A percentile compares a stretch with the other conserved stretches of the same genome.
These are phyloP conservation scores for Salvelinus namaycush DNA, from an alignment of 2,113 vertebrate species.

Conservation along the genomic window DNA sequence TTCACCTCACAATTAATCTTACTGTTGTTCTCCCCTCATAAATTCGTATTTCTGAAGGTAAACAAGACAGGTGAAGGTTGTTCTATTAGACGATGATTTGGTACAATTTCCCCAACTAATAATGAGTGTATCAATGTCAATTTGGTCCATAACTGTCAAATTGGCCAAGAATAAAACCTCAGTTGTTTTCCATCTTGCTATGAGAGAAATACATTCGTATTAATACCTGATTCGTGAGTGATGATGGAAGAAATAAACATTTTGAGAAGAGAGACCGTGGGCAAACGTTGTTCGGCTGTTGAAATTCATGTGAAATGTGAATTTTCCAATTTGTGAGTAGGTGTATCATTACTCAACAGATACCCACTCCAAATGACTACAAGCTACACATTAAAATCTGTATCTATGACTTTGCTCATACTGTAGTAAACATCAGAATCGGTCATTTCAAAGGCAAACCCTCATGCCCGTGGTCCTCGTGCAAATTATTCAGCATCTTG, in stretches of 20 bases:
- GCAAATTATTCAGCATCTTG: constrained; percentile 29
- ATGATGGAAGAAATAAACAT: neutral
- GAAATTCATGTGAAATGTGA: neutral
- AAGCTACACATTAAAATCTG: too few species aligned
- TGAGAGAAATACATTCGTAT: neutral
- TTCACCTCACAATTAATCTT: constrained; percentile 32
- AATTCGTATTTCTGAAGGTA: neutral
- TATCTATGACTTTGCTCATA: too few species aligned
- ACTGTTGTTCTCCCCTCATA: neutral
- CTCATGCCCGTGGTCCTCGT: constrained; percentile 22
- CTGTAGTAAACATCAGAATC: neutral
- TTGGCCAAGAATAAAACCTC: neutral
- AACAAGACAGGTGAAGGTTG: neutral
- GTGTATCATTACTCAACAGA: neutral
- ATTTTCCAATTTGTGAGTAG: neutral
- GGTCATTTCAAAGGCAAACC: constrained; percentile 35
- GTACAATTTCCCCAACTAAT: neutral
- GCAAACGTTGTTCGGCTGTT: too few species aligned
- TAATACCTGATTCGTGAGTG: neutral
- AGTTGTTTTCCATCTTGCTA: neutral
- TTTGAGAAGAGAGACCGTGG: neutral
- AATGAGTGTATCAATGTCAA: neutral
- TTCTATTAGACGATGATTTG: neutral
- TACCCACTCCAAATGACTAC: too few species aligned
- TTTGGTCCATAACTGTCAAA: neutral